phyloP scores from a whole-genome alignment of 2,888 invertebrate species.

The Drosophila aldrichi region DNA sequence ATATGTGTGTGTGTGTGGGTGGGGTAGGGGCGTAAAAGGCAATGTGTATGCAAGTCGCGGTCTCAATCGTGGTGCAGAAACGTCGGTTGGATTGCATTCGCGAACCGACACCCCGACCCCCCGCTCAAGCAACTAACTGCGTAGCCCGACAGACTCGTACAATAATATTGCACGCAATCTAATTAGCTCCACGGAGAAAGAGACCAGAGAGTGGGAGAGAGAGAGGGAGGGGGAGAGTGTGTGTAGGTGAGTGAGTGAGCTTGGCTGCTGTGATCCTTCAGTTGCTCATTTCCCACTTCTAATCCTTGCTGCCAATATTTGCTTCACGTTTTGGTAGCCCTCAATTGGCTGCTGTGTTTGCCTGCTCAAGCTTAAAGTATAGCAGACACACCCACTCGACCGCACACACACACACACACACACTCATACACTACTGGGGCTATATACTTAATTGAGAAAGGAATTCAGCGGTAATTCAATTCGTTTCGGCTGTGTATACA shows the following conservation, averaged over 20 bases:
- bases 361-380: constrained; percentile 18
- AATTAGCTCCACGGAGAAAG: constrained; percentile 58
- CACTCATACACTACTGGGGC: constrained; percentile 7
- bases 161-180: constrained; percentile 75
- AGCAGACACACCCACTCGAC: constrained; percentile 14
- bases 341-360: constrained; percentile 40
- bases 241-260: neutral
- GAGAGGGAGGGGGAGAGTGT: neutral
- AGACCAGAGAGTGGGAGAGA: neutral
- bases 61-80: constrained; percentile 32
- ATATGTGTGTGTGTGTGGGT: constrained; percentile 3
- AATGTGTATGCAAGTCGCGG: constrained; percentile 49
- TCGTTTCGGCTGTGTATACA: constrained; percentile 28
- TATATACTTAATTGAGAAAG: constrained; percentile 71
- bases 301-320: constrained; percentile 50
- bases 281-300: constrained; percentile 7
- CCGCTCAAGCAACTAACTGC: constrained; percentile 3
- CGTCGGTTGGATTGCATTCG: constrained; percentile 17
- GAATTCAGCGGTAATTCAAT: constrained; percentile 70
- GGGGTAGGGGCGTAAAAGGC: constrained; percentile 22
- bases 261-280: constrained; percentile 8
- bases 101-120: neutral
- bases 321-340: constrained; percentile 44
- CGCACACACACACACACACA: constrained; percentile 15
- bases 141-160: constrained; percentile 35